Conservation (phyloP, 2,888 invertebrate genomes). For the Acanthococcus lagerstroemiae region DNA sequence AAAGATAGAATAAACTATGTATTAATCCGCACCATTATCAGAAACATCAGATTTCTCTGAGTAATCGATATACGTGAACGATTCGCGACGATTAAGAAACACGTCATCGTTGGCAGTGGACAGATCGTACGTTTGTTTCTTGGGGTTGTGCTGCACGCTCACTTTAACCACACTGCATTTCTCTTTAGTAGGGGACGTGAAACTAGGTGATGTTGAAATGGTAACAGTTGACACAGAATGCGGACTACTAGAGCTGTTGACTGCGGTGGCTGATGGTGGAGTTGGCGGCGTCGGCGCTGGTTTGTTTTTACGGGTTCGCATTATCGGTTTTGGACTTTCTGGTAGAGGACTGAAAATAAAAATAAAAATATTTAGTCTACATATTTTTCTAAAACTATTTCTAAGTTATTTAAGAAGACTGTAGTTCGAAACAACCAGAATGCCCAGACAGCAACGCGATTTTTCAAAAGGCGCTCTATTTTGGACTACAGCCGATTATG, state of each 20-base stretch:
- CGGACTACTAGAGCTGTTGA: neutral
- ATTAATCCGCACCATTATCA: no score
- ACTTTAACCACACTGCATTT: neutral
- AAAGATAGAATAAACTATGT: no score
- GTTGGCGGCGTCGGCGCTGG: conserved; percentile 60
- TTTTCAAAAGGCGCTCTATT: no score
- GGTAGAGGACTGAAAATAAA: conserved; percentile 55
- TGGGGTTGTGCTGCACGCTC: neutral
- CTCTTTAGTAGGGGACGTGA: neutral
- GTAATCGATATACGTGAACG: conserved; percentile 4
- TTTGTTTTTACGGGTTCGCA: conserved; percentile 60
- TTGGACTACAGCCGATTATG: no score
- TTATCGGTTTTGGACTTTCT: conserved; percentile 62
- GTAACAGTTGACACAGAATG: neutral
- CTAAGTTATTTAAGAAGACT: no score
- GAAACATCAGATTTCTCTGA: neutral
- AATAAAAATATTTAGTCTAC: no score
- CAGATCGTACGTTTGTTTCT: neutral
- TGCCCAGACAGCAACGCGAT: no score
- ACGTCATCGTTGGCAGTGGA: neutral
- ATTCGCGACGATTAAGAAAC: neutral
- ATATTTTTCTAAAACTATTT: no score
- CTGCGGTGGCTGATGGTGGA: neutral
- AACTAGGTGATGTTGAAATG: neutral
- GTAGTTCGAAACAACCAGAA: no score